A percentile compares a stretch with the other conserved stretches of the same genome.
Conservation (phyloP, 2,888 invertebrate genomes). For the Lordiphosa fenestrarum region DNA sequence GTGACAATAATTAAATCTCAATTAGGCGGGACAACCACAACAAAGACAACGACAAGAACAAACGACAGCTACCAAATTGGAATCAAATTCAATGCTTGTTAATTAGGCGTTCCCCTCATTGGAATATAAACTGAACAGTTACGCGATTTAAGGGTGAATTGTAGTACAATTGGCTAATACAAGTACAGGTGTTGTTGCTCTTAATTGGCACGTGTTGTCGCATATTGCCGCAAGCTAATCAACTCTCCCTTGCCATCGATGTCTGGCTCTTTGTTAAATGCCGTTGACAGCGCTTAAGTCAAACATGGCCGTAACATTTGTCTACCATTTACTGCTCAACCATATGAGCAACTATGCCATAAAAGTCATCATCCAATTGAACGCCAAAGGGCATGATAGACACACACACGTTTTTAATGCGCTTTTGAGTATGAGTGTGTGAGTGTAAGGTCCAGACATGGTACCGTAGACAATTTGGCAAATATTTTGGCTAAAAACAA, state of each 20-base stretch:
- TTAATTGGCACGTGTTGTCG: conserved; percentile 55
- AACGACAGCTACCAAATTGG: conserved; percentile 7
- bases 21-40: conserved; percentile 28
- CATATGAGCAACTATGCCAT: conserved; percentile 44
- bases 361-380: conserved; percentile 33
- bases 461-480: conserved; percentile 7
- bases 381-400: conserved; percentile 22
- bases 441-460: conserved; percentile 22
- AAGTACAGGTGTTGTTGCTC: conserved; percentile 32
- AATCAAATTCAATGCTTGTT: conserved; percentile 29
- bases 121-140: conserved; percentile 40
- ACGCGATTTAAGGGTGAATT: conserved; percentile 21
- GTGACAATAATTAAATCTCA: conserved; percentile 26
- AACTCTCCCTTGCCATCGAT: conserved; percentile 1
- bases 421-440: conserved; percentile 40
- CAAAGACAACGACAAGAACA: not conserved
- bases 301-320: conserved; percentile 50
- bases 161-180: conserved; percentile 16
- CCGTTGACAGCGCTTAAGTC: conserved; percentile 33
- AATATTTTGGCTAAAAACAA: too few species aligned
- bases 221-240: conserved; percentile 19
- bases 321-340: conserved; percentile 55
- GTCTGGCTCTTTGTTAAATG: conserved; percentile 18
- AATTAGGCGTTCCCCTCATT: conserved; percentile 38
- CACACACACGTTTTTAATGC: conserved; percentile 54